phyloP scores from a whole-genome alignment of 2,113 vertebrate genomes.

The Aptenodytes patagonicus region DNA sequence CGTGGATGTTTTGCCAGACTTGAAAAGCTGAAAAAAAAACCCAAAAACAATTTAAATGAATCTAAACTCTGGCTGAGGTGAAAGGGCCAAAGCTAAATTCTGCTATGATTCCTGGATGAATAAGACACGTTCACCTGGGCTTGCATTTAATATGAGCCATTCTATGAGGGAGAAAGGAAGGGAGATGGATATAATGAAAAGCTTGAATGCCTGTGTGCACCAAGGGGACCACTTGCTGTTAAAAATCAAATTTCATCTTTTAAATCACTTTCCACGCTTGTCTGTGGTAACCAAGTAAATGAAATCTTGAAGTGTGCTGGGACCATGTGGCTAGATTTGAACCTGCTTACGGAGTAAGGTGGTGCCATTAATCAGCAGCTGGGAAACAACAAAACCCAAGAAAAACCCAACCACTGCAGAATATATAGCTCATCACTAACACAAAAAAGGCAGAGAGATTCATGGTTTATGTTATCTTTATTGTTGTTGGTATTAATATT shows the following conservation, averaged over 20 bases:
- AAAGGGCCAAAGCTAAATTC: constrained; percentile 55
- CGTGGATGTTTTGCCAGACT: not conserved
- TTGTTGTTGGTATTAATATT: not conserved
- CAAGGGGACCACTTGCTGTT: constrained; percentile 68
- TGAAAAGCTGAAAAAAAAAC: not conserved
- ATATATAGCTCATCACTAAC: not conserved
- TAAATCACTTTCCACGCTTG: constrained; percentile 57
- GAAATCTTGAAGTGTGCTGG: constrained; percentile 59
- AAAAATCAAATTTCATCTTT: constrained; percentile 55
- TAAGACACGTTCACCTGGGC: constrained; percentile 53
- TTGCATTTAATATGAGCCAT: constrained; percentile 52
- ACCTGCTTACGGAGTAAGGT: constrained; percentile 5
- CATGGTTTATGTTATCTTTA: not conserved
- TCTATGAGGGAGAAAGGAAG: constrained; percentile 49
- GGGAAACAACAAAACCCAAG: constrained; percentile 26
- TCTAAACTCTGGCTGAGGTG: constrained; percentile 7
- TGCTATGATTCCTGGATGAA: constrained; percentile 28
- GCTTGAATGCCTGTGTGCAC: constrained; percentile 57
- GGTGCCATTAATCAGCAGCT: constrained; percentile 57
- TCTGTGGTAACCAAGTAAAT: constrained; percentile 62
- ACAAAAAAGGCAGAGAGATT: not conserved
- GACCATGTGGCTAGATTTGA: constrained; percentile 50
- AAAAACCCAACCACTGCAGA: not conserved
- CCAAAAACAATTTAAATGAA: not conserved
- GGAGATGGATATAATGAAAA: constrained; percentile 63